Conservation (phyloP, 2,797 vertebrate species). For the Acestrorhynchus altus region DNA sequence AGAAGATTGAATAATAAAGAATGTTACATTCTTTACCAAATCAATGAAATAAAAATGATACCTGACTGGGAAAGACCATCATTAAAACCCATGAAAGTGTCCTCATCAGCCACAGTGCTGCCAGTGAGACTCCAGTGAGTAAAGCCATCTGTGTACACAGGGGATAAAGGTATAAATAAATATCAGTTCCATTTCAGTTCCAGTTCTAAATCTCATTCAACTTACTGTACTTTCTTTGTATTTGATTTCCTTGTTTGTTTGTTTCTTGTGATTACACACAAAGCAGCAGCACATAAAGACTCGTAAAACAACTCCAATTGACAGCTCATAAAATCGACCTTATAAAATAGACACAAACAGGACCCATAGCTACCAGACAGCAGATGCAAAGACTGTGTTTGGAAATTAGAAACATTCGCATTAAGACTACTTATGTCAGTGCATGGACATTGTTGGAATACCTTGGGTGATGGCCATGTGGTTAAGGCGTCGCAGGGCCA, state of each 20-base stretch:
- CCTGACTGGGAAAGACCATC: conserved; percentile 92
- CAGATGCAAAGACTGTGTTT: not conserved
- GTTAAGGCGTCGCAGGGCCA: conserved; percentile 83
- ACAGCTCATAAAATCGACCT: not conserved
- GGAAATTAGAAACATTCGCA: not conserved
- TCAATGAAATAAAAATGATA: conserved; percentile 55
- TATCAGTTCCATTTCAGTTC: too few species aligned
- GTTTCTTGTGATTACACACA: too few species aligned
- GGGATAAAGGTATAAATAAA: not conserved
- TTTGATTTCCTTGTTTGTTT: too few species aligned
- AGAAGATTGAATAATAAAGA: too few species aligned
- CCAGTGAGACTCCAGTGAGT: conserved; percentile 93
- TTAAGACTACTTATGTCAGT: not conserved
- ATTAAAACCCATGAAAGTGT: conserved; percentile 91
- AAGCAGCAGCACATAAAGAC: not conserved
- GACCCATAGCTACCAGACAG: not conserved
- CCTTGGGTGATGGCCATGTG: conserved; percentile 92
- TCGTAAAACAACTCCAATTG: not conserved
- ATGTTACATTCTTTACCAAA: not conserved
- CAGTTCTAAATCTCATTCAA: too few species aligned
- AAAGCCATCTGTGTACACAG: conserved; percentile 82
- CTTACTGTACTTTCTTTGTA: too few species aligned
- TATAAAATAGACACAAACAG: not conserved
- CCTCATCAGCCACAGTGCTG: conserved; percentile 84
- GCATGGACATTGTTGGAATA: conserved; percentile 54